phyloP scores from a whole-genome alignment of 2,113 vertebrate genomes.

The Phodopus roborovskii region DNA sequence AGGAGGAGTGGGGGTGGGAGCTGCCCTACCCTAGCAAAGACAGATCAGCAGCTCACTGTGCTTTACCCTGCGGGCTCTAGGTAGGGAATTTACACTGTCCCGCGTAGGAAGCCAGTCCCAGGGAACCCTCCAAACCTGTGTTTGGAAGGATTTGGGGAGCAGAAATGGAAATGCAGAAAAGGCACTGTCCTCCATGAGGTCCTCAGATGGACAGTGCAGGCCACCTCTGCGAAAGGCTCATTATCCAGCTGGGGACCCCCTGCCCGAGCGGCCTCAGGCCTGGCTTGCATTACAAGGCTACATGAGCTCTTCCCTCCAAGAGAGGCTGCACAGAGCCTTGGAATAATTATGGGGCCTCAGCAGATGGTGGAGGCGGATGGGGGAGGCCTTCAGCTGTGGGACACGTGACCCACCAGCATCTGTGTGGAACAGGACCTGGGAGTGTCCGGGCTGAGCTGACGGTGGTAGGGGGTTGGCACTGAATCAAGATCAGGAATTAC shows the following conservation, averaged over 20 bases:
- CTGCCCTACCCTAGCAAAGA: not conserved
- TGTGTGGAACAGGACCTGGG: conserved; percentile 64
- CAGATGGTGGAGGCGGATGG: conserved; percentile 84
- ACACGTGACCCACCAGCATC: conserved; percentile 74
- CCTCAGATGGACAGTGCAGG: conserved; percentile 29
- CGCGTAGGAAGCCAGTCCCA: not conserved
- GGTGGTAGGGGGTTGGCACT: not conserved
- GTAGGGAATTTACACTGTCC: not conserved
- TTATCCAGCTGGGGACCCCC: conserved; percentile 82
- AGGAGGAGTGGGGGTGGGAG: not conserved
- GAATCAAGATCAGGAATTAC: not conserved
- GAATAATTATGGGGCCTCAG: conserved; percentile 83
- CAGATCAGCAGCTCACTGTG: not conserved
- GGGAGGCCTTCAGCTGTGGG: conserved; percentile 81
- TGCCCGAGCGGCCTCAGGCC: conserved; percentile 69
- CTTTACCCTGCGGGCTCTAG: not conserved
- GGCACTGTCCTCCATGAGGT: not conserved
- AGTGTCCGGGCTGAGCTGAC: not conserved
- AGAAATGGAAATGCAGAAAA: not conserved
- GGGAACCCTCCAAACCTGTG: not conserved
- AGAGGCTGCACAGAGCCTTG: conserved; percentile 74
- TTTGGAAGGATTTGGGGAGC: not conserved
- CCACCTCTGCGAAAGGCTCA: conserved; percentile 69
- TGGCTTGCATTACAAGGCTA: conserved; percentile 64
- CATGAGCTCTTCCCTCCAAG: conserved; percentile 74